These are phyloP conservation scores for Dyspetes luteomarginatus DNA, from an alignment of 2,888 invertebrate genomes.

Conservation along the genomic window DNA sequence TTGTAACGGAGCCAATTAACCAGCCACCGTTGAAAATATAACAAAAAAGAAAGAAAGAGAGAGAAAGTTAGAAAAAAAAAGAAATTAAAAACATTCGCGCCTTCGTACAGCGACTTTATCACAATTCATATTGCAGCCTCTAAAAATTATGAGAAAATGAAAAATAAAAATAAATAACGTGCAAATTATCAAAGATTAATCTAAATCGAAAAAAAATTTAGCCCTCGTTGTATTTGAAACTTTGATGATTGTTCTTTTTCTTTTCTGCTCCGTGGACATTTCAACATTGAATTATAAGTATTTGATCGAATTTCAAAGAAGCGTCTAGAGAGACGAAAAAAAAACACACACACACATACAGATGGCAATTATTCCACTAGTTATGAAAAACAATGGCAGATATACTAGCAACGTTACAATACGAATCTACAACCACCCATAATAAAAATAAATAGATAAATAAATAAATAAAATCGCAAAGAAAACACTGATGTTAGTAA, in stretches of 20 bases:
- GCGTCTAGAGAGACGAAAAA: constrained; percentile 66
- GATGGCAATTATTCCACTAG: constrained; percentile 54
- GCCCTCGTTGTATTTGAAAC: constrained; percentile 26
- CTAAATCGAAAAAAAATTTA: constrained; percentile 1
- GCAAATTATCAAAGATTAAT: constrained; percentile 43
- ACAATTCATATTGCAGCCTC: constrained; percentile 68
- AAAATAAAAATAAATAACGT: constrained; percentile 41
- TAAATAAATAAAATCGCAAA: constrained; percentile 53
- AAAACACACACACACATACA: constrained; percentile 40
- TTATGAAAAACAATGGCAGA: constrained; percentile 54
- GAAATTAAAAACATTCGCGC: constrained; percentile 69
- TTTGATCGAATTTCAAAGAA: constrained; percentile 55
- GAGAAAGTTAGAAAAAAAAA: background rate
- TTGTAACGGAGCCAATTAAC: constrained; percentile 47
- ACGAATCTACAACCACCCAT: constrained; percentile 68
- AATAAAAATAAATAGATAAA: constrained; percentile 49
- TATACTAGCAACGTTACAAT: constrained; percentile 66
- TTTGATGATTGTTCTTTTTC: background rate
- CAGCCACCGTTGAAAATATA: constrained; percentile 55
- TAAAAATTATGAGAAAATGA: constrained; percentile 13
- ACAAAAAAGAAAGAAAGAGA: constrained; percentile 11
- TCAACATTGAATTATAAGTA: constrained; percentile 24
- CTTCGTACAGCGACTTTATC: constrained; percentile 29
- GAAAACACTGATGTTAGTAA: constrained; percentile 68
- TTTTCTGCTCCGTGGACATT: constrained; percentile 11